Evolutionary conservation across 2,888 invertebrate genomes (phyloP).

Genomic region (Noctua janthe): DNA sequence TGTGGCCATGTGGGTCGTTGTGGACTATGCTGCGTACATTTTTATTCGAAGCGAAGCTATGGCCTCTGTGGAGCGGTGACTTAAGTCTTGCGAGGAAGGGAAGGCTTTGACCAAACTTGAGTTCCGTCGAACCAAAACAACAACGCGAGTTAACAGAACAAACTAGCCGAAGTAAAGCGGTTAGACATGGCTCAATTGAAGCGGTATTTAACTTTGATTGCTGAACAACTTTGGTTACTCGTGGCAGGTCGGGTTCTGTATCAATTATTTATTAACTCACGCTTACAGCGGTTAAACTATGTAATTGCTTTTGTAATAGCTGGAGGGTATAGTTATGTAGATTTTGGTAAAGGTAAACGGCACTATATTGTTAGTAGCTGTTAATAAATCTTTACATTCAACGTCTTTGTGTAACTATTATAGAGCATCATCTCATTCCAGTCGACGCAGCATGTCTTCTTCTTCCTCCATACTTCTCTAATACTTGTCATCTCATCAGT

Average conservation of each 20-base stretch:
- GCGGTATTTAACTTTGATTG: slow-evolving; percentile 64
- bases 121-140: slow-evolving; percentile 23
- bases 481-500: no score
- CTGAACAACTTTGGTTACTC: slow-evolving; percentile 63
- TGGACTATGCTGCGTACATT: not conserved
- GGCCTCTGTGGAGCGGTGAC: not conserved
- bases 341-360: slow-evolving; percentile 11
- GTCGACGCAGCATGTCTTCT: no score
- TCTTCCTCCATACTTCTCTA: no score
- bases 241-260: slow-evolving; percentile 52
- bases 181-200: slow-evolving; percentile 56
- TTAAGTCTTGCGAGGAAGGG: not conserved
- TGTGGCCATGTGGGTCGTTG: no score
- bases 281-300: slow-evolving; percentile 52
- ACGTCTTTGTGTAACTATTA: not conserved
- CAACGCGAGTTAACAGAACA: slow-evolving; percentile 32
- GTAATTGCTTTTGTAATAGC: slow-evolving; percentile 52
- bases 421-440: not conserved
- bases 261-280: slow-evolving; percentile 64
- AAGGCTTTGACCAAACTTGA: slow-evolving; percentile 14
- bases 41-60: not conserved
- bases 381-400: not conserved
- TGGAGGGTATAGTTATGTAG: slow-evolving; percentile 21
- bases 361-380: not conserved
- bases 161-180: slow-evolving; percentile 41